These are phyloP conservation scores for Phoebastria nigripes DNA, from an alignment of 2,797 vertebrate species.

Conservation along the genomic window DNA sequence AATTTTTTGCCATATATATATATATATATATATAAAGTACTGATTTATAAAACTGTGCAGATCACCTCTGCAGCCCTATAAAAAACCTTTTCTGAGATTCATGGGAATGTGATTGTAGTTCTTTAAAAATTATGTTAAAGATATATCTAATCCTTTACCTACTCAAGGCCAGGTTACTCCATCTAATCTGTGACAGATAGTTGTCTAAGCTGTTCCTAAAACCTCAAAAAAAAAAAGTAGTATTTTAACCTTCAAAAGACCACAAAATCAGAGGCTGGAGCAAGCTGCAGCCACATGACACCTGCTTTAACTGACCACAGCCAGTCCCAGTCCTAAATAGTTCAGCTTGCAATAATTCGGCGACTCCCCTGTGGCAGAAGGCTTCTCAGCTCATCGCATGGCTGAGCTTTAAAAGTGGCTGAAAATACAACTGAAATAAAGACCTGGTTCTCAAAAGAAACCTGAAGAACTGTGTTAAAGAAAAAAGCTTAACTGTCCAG, in stretches of 20 bases:
- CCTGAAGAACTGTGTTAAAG: not conserved
- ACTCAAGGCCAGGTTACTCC: not conserved
- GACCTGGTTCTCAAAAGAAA: not conserved
- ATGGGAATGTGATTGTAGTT: not conserved
- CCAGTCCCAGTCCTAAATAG: not conserved
- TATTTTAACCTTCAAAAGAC: not conserved
- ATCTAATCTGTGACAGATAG: rapidly evolving
- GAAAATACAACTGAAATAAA: not conserved
- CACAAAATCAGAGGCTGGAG: not conserved
- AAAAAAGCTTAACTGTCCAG: not conserved
- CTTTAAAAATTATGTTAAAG: not conserved
- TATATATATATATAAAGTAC: not conserved
- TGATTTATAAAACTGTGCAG: not conserved
- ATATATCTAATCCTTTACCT: not conserved
- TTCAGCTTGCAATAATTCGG: not conserved
- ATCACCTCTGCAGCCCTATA: not conserved
- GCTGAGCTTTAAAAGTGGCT: not conserved
- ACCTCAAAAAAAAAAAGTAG: not conserved
- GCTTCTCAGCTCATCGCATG: not conserved
- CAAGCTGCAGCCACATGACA: not conserved
- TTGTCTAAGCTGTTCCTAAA: not conserved
- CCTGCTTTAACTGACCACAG: not conserved
- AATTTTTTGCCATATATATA: not conserved
- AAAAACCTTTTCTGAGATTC: not conserved
- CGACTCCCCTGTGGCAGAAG: not conserved